phyloP scores from a whole-genome alignment of 2,888 invertebrate genomes.

The Mythimna pallens region DNA sequence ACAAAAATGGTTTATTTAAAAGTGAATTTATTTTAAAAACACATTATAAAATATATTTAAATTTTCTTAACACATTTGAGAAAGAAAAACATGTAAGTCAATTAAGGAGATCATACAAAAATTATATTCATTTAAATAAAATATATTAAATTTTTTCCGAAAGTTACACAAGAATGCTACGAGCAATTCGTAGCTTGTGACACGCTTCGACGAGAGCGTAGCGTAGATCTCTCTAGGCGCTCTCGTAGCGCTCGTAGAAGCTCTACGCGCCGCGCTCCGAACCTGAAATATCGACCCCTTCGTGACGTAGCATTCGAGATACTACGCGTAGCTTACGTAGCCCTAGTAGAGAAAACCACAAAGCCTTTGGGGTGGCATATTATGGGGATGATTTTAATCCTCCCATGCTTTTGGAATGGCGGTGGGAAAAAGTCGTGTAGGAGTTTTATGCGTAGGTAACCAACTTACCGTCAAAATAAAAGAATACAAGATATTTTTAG shows the following conservation, averaged over 20 bases:
- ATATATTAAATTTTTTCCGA: not conserved
- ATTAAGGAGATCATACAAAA: not conserved
- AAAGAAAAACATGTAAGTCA: not conserved
- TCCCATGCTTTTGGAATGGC: slow-evolving; percentile 13
- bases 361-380: slow-evolving; percentile 67
- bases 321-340: slow-evolving; percentile 62
- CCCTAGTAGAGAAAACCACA: slow-evolving; percentile 76
- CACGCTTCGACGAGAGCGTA: slow-evolving; percentile 42
- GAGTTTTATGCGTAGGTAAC: not conserved
- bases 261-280: slow-evolving; percentile 39
- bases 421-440: slow-evolving; percentile 1
- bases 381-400: slow-evolving; percentile 41
- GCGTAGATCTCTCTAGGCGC: slow-evolving; percentile 57
- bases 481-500: too few relatives aligned
- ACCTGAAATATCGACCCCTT: slow-evolving; percentile 52
- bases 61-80: too few relatives aligned
- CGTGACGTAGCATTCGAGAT: slow-evolving; percentile 31
- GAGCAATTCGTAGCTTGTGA: slow-evolving; percentile 31
- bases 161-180: slow-evolving; percentile 4
- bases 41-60: not conserved
- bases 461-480: not conserved
- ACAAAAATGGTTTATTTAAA: not conserved
- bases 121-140: not conserved
- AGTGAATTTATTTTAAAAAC: not conserved
- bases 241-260: slow-evolving; percentile 59